Base-by-base conservation (phyloP, 2,888 invertebrate genomes). In the Agrochola lychnidis region DNA sequence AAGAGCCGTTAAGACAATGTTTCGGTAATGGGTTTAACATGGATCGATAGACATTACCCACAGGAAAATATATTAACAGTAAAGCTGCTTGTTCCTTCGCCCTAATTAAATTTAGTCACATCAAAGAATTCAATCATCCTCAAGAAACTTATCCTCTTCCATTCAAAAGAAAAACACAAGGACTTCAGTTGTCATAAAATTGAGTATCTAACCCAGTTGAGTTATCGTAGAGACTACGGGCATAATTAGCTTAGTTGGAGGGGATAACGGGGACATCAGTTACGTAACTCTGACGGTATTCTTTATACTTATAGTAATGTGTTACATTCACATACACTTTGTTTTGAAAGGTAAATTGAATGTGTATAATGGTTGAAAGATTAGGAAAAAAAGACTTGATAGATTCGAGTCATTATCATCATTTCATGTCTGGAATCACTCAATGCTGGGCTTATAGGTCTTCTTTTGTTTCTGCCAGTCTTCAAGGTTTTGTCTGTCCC, bases 171-270 rank as follows among this genome's bases (percentile, higher is more conserved):
- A 48, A 7, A 81, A 48, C 22, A 56, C 14, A 56, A 68, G 63
- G 63, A 73, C 69, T 36, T 25, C 25, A 36, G 42, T n/a, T 56
- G 36, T 61, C 63, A 83, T 83, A 61, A 69, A 69, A 73, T 73
- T 64, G 36, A 69, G 12, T 73, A 66, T 56, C 16, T 66, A 83
- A 61, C 79, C 73, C 56, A 81, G 83, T 79, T 66, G 64, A 81
- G 63, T 66, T 83, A 81, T 83, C 64, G 83, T 56, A 59, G 36
- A 45, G 14, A 53, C 25, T 83, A n/a, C 79, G 25, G 62, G 67
- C 81, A 57, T 81, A 83, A 81, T 81, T 83, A 81, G 64, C 81
- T 81, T 81, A 81, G 73, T 45, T 73, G 59, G 69, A 42, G 81
- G 83, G 81, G 67, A 78, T 81, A 81, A 73, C 73, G 36, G 83